A percentile compares a stretch with the other conserved stretches of the same genome.
phyloP scores from a whole-genome alignment of 2,797 vertebrate genomes.

The Mus caroli region DNA sequence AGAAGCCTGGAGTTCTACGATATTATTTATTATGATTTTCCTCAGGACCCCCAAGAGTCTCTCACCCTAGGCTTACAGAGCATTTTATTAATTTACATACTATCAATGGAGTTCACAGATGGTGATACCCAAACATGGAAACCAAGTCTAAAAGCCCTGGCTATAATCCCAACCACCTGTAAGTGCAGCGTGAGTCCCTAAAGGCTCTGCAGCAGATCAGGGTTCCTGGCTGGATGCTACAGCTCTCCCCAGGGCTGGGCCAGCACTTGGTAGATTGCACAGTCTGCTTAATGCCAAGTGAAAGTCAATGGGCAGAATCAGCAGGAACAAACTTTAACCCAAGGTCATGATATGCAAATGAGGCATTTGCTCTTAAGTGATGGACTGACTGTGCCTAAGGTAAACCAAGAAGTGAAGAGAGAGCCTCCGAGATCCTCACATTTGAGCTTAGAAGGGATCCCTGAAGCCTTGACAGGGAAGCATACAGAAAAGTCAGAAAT shows the following conservation, averaged over 20 bases:
- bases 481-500: neutral
- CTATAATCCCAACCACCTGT: conserved; percentile 37
- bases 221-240: too few species aligned
- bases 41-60: conserved; percentile 46
- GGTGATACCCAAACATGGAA: conserved; percentile 12
- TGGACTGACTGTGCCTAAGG: neutral
- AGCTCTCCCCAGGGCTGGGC: neutral
- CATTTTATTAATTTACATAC: conserved; percentile 55
- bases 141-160: conserved; percentile 19
- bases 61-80: conserved; percentile 19
- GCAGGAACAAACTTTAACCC: neutral
- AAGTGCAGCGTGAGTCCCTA: neutral
- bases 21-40: conserved; percentile 62
- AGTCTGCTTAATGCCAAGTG: neutral
- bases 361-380: neutral
- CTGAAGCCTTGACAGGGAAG: neutral
- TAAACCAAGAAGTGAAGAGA: neutral
- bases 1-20: conserved; percentile 28
- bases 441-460: neutral
- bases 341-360: neutral
- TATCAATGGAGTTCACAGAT: conserved; percentile 27
- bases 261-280: rapidly evolving
- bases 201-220: neutral
- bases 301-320: rapidly evolving
- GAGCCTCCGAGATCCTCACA: neutral